Evolutionary conservation across 2,888 invertebrate species (phyloP).

Genomic region (Atrina japonica): DNA sequence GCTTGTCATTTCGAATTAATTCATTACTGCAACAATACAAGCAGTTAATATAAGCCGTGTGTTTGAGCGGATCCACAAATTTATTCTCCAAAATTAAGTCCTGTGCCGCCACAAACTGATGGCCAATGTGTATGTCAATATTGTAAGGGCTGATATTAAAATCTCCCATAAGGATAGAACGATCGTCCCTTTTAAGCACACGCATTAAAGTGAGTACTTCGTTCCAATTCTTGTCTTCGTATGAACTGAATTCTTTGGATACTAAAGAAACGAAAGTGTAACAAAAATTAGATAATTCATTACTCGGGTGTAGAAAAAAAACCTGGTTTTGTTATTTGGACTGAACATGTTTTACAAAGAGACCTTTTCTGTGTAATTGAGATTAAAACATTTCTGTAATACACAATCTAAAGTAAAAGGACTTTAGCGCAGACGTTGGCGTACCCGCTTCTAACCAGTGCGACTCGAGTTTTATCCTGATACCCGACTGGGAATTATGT

Average conservation of each 20-base stretch:
- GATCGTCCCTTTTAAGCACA: background rate
- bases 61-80: constrained; percentile 1
- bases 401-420: too few species aligned
- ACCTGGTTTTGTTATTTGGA: too few species aligned
- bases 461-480: too few species aligned
- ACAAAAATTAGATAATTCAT: background rate
- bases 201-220: constrained; percentile 8
- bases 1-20: constrained; percentile 17
- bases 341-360: too few species aligned
- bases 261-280: background rate
- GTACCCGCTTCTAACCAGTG: too few species aligned
- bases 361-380: too few species aligned
- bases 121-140: constrained; percentile 5
- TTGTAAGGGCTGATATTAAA: constrained; percentile 6
- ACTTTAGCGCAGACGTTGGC: too few species aligned
- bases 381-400: too few species aligned
- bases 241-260: background rate
- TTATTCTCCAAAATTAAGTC: constrained; percentile 19
- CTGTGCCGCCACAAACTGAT: constrained; percentile 8
- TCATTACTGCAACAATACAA: constrained; percentile 20
- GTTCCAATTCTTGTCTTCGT: constrained; percentile 20
- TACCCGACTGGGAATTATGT: too few species aligned
- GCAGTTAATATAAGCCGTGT: constrained; percentile 10
- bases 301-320: too few species aligned
- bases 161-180: constrained; percentile 14